Evolutionary conservation across 2,797 vertebrate species (phyloP).

Genomic region (Naso thynnoides): DNA sequence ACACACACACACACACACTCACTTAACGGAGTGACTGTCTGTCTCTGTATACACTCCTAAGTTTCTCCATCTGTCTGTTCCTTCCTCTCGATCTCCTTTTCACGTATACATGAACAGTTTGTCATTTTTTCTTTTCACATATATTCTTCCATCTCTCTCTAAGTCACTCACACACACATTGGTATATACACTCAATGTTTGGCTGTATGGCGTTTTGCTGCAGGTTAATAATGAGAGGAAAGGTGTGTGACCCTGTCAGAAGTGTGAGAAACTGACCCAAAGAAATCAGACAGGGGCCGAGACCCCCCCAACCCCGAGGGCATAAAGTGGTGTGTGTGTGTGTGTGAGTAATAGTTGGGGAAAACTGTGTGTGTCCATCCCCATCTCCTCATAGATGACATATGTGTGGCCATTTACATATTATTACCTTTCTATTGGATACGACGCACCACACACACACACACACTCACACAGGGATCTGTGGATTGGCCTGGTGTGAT

Average conservation of each 20-base stretch:
- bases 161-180: conserved; percentile 58
- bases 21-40: conserved; percentile 33
- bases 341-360: neutral
- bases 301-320: conserved; percentile 76
- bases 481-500: conserved; percentile 73
- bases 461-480: conserved; percentile 39
- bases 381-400: conserved; percentile 69
- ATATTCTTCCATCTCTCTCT: conserved; percentile 12
- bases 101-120: conserved; percentile 27
- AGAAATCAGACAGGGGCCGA: conserved; percentile 78
- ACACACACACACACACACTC: conserved; percentile 48
- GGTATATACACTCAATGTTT: conserved; percentile 54
- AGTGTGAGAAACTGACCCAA: conserved; percentile 81
- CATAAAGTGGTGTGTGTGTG: conserved; percentile 48
- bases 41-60: conserved; percentile 28
- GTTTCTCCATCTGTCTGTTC: conserved; percentile 34
- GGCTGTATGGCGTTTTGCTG: conserved; percentile 65
- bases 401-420: conserved; percentile 82
- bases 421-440: conserved; percentile 71
- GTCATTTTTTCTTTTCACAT: conserved; percentile 39
- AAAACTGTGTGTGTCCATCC: conserved; percentile 63
- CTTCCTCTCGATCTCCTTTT: conserved; percentile 42
- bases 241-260: conserved; percentile 84
- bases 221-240: conserved; percentile 81
- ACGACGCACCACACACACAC: conserved; percentile 49